phyloP scores from a whole-genome alignment of 2,797 vertebrate species.

The Otolemur crassicaudatus region DNA sequence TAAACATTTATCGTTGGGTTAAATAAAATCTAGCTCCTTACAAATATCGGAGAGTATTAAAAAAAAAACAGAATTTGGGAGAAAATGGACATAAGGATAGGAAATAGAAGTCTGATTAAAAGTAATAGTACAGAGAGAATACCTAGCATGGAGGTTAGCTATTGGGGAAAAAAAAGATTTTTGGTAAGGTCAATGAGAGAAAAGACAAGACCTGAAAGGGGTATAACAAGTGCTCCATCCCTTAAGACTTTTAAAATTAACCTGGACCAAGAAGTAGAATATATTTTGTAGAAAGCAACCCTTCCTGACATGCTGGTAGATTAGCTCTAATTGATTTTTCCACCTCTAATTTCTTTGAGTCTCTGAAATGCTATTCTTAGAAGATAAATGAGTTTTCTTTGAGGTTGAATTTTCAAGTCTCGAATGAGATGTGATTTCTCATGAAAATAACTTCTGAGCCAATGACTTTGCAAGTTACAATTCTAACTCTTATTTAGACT shows the following conservation, averaged over 20 bases:
- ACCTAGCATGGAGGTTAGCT: slow-evolving; percentile 44
- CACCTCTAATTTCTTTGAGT: slow-evolving; percentile 71
- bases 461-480: slow-evolving; percentile 59
- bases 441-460: slow-evolving; percentile 67
- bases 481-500: slow-evolving; percentile 50
- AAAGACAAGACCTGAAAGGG: slow-evolving; percentile 69
- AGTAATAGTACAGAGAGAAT: slow-evolving; percentile 53
- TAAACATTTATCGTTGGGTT: background rate
- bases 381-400: slow-evolving; percentile 75
- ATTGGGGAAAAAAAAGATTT: slow-evolving; percentile 43
- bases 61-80: slow-evolving; percentile 3
- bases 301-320: slow-evolving; percentile 72
- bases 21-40: slow-evolving; percentile 40
- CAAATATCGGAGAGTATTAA: background rate
- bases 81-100: background rate
- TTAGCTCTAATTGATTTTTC: slow-evolving; percentile 81
- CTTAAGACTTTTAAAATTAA: slow-evolving; percentile 74
- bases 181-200: slow-evolving; percentile 60
- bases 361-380: slow-evolving; percentile 68
- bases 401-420: slow-evolving; percentile 70
- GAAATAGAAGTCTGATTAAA: slow-evolving; percentile 52
- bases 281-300: slow-evolving; percentile 68
- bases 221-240: slow-evolving; percentile 15
- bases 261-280: slow-evolving; percentile 68
- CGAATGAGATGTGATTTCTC: slow-evolving; percentile 72